Evolutionary conservation across 2,797 vertebrate genomes (phyloP), one percentile per base, ranked within the genome.

Genomic region (Phrynocephalus guinanensis): DNA sequence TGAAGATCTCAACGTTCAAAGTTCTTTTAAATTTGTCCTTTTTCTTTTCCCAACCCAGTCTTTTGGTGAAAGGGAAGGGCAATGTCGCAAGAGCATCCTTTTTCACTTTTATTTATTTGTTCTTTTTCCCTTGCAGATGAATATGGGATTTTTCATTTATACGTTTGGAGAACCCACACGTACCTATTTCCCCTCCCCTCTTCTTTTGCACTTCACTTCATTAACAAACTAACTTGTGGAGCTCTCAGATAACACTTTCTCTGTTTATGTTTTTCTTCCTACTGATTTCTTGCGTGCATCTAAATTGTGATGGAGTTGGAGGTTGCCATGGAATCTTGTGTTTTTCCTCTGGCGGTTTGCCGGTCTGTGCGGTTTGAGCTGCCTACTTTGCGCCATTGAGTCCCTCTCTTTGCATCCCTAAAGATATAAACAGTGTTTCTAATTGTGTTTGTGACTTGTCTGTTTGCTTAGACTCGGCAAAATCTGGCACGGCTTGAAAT

Each of bases 131-230:
- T 94, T 95, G 83, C 93, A 94, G 94, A 90, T 84, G 67, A 92
- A 66, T 91, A 93, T 72, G 91, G 94, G 89, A 94, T 94, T 92
- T 95, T 95, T 88, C 94, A 87, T 85, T 91, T 95, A 88, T 90
- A 90, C 89, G 72, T 93, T 88, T 91, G 91, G 91, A 79, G 95
- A 91, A 91, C 33, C 87, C 56, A 92, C 66, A 91, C 94, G 95
- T 96, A 96, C 82, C 87, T 90, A 86, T 94, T 91, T 76, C n/a
- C 82, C 93, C 88, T 76, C n/a, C 84, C 26, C 18, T 6, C 68
- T 30, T 9, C 8, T 30, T 63, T 83, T 24, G 79, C 28, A 68
- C 24, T 89, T 89, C 83, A 77, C 3, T 90, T 85, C 0, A 24
- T 92, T 94, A 92, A 94, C 90, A 56, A 38, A 84, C 91, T 90